Evolutionary conservation across 1,140 invertebrate genomes (phyloP).

Genomic region (Parasteatoda tepidariorum): DNA sequence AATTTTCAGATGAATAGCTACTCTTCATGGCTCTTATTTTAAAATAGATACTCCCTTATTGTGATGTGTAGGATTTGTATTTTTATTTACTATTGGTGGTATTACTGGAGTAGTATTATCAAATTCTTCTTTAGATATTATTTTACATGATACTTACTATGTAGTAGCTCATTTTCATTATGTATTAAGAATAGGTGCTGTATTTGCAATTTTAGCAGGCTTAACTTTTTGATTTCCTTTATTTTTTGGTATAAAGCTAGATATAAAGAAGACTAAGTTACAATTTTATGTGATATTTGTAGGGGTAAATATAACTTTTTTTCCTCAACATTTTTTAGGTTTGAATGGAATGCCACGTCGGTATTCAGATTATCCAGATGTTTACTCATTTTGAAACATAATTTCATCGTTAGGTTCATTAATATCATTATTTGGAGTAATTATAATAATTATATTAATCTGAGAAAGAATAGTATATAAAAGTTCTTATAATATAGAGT

Average conservation of each 20-base stretch:
- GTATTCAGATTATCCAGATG: slow-evolving; percentile 79
- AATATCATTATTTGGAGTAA: slow-evolving; percentile 72
- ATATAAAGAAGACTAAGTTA: slow-evolving; percentile 67
- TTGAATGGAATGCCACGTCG: slow-evolving; percentile 77
- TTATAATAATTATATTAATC: slow-evolving; percentile 73
- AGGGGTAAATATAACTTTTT: slow-evolving; percentile 81
- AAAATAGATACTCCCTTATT: slow-evolving; percentile 72
- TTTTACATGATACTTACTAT: slow-evolving; percentile 81
- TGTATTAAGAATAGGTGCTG: slow-evolving; percentile 75
- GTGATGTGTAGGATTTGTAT: slow-evolving; percentile 79
- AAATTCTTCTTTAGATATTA: slow-evolving; percentile 79
- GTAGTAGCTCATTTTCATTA: slow-evolving; percentile 82
- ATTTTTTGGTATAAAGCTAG: slow-evolving; percentile 74
- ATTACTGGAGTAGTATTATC: slow-evolving; percentile 74
- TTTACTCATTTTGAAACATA: slow-evolving; percentile 75
- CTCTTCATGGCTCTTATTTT: slow-evolving; percentile 69
- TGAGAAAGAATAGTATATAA: slow-evolving; percentile 68
- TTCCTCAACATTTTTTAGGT: slow-evolving; percentile 81
- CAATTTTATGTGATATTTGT: slow-evolving; percentile 75
- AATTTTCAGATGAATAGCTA: slow-evolving; percentile 73
- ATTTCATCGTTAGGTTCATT: slow-evolving; percentile 75
- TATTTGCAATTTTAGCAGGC: slow-evolving; percentile 79
- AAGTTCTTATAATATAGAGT: slow-evolving; percentile 68
- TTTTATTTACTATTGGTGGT: slow-evolving; percentile 73
- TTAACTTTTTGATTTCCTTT: slow-evolving; percentile 77